A percentile compares a stretch with the other conserved stretches of the same genome.
Evolutionary conservation across 2,797 vertebrate genomes (phyloP).

Genomic region (Scolopax bukidnonensis): DNA sequence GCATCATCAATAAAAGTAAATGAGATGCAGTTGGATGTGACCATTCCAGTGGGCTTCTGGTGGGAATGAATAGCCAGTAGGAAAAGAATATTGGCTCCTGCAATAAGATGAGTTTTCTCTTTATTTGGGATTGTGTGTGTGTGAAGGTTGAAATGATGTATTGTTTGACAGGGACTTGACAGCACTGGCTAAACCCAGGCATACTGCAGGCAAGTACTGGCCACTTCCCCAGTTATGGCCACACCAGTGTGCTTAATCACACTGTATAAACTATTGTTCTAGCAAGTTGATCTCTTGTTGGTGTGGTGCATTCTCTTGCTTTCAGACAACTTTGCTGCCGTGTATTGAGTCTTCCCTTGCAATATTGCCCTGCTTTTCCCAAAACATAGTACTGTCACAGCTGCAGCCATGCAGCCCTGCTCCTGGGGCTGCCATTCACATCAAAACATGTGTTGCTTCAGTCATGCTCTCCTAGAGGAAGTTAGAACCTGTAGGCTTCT

Average conservation of each 20-base stretch:
- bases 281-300: neutral
- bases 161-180: neutral
- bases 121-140: neutral
- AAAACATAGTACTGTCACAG: rapidly evolving
- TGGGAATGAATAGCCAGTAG: neutral
- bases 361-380: neutral
- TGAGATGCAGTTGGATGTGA: neutral
- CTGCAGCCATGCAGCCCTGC: neutral
- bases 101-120: neutral
- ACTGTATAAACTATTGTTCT: neutral
- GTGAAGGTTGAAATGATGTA: neutral
- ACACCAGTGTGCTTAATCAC: neutral
- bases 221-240: neutral
- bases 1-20: neutral
- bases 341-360: neutral
- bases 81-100: neutral
- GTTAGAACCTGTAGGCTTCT: neutral
- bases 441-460: neutral
- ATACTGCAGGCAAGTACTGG: neutral
- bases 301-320: neutral
- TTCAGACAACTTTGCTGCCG: neutral
- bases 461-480: neutral
- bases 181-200: neutral
- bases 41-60: neutral
- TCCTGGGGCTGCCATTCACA: neutral